Evolutionary conservation across 2,113 vertebrate genomes (phyloP), one percentile per base, ranked within the genome.

Genomic region (Leptosomus discolor): DNA sequence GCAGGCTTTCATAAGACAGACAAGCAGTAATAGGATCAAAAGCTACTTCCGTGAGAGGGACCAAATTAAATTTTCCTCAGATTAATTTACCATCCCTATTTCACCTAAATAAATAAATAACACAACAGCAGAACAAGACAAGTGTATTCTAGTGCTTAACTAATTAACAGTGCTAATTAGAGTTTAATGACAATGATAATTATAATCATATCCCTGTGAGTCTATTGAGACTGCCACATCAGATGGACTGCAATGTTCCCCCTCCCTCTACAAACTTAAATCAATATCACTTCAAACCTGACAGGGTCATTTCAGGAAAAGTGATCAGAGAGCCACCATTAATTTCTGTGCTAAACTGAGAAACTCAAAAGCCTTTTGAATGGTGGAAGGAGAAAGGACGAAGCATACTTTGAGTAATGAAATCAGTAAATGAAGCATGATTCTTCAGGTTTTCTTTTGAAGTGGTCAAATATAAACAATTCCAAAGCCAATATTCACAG

Each of bases 121-220:
- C 65, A 80, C 18, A 76, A 89, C 36, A 65, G 64, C 46, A 87
- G 91, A 94, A 94, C 45, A 88, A 90, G 73, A 61, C 61, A 90
- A 57, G 74, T n/a, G 85, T 83, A 83, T 77, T 86, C 88, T 94
- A 73, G 67, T 76, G 81, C 57, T 95, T 95, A 97, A 91, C 96
- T 95, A 97, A 97, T 97, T 97, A 97, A 90, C 86, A 83, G 84
- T 54, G 61, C 95, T 95, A 94, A 96, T 97, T 96, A 96, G 91
- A 54, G 63, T 70, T 97, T 97, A 96, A 92, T 67, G 53, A 67
- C 87, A 94, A 90, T 76, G 84, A 96, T 97, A 96, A 96, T 96
- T 96, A 94, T 65, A 88, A 90, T 95, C 61, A 69, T 83, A 96
- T 32, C 50, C 57, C 70, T 73, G 29, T 45, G 37, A 94, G 57